Conservation (phyloP, 2,113 vertebrate species). For the Dromiciops gliroides region DNA sequence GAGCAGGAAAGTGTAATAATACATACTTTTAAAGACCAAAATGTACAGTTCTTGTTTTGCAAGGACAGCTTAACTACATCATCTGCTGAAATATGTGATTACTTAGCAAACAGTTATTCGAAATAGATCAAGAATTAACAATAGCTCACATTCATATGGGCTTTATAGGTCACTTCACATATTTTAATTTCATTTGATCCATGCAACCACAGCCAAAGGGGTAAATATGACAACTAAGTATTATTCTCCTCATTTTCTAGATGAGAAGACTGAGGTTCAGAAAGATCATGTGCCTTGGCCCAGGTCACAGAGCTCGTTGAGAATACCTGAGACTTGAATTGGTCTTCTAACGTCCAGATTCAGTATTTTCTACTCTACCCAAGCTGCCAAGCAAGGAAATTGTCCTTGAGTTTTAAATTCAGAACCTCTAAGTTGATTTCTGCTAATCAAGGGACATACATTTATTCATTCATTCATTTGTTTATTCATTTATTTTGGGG, state of each 20-base stretch:
- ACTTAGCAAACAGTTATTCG: neutral
- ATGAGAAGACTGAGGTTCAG: neutral
- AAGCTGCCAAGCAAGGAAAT: conserved; percentile 32
- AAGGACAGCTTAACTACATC: conserved; percentile 6
- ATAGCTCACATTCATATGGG: neutral
- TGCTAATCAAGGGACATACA: neutral
- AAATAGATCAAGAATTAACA: neutral
- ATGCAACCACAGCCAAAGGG: neutral
- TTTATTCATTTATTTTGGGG: too few species aligned
- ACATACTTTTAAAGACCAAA: neutral
- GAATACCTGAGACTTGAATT: neutral
- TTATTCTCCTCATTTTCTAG: neutral
- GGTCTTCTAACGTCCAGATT: neutral
- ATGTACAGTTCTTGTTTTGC: conserved; percentile 3
- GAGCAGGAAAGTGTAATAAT: accelerated
- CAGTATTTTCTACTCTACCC: neutral
- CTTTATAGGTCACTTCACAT: neutral
- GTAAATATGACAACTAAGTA: neutral
- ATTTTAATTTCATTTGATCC: neutral
- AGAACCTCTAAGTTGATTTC: neutral
- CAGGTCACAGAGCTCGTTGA: neutral
- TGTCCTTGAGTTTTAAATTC: conserved; percentile 16
- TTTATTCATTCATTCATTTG: too few species aligned
- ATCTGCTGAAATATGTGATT: conserved; percentile 12
- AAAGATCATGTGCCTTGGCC: neutral